These are phyloP conservation scores for Apocrypta bakeri DNA, from an alignment of 1,140 invertebrate genomes.

Conservation along the genomic window DNA sequence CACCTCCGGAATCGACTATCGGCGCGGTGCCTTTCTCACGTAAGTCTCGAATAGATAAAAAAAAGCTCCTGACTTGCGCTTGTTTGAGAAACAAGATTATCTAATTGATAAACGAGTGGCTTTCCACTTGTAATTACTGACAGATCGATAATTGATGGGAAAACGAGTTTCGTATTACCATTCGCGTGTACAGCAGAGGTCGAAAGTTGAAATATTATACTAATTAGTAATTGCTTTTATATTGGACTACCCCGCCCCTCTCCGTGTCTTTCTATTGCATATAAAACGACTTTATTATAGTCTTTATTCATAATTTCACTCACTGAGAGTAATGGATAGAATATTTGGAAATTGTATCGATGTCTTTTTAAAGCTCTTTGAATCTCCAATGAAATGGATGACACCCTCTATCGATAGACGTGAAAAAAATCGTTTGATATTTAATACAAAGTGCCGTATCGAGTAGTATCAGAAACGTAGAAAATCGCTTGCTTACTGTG, in stretches of 20 bases:
- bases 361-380: too few species aligned
- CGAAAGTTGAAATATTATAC: not conserved
- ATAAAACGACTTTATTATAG: too few species aligned
- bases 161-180: constrained; percentile 12
- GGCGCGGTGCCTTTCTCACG: not conserved
- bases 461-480: not conserved
- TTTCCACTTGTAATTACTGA: not conserved
- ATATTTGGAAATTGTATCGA: too few species aligned
- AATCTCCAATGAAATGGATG: too few species aligned
- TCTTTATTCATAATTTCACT: too few species aligned
- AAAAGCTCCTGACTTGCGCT: too few species aligned
- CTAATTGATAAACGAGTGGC: not conserved
- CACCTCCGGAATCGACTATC: constrained; percentile 4
- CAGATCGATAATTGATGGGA: not conserved
- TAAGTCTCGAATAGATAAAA: not conserved
- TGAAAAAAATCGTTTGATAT: not conserved
- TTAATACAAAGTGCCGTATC: not conserved
- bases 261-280: too few species aligned
- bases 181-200: not conserved
- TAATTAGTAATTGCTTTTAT: not conserved
- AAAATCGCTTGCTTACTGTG: not conserved
- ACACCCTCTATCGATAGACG: too few species aligned
- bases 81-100: too few species aligned
- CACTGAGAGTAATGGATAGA: too few species aligned
- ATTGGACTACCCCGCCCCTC: not conserved